Base-by-base conservation (phyloP, 2,113 vertebrate genomes). In the Menura novaehollandiae region DNA sequence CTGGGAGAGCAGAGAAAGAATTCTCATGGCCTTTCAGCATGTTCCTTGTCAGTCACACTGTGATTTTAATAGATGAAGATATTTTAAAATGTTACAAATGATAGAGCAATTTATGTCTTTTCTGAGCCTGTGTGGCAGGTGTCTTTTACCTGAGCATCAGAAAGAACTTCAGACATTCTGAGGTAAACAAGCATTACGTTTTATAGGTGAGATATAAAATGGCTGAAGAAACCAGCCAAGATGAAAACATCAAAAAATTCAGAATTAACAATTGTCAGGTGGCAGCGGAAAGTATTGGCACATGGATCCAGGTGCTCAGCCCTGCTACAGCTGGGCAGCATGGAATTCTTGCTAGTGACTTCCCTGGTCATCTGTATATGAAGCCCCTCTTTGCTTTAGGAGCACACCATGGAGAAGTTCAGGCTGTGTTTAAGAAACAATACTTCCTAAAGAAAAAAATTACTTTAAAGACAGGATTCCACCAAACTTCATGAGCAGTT, bases 1-100 rank as follows among this genome's bases (percentile, higher is more conserved):
- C 84, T 89, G 67, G 86, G 94, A 92, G 85, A 96, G 69, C 74
- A 95, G 77, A 72, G 68, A 94, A 91, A 91, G 87, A 89, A 91
- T 76, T 94, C 84, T 89, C 66, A 46, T 93, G 89, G 95, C 93
- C 94, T 43, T 96, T 93, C 81, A 93, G 69, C 67, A 28, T 68
- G 78, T 93, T 96, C 81, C 77, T 91, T 96, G 94, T 96, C 95
- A 97, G 93, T 96, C 93, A 96, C 46, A 17, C n/a, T 47, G 77
- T 58, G 94, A 91, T 91, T 93, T 96, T 96, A 96, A 96, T 94
- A 96, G 91, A 94, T 90, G 9, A 94, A 90, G 94, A 44, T 85
- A 78, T 93, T 96, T 85, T 41, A 79, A 82, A 95, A 58, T 76
- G 86, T 78, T 91, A 68, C 84, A 92, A 96, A 96, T 94, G 85